These are phyloP conservation scores for Hippoglossus hippoglossus DNA, from an alignment of 2,797 vertebrate species.

Conservation along the genomic window DNA sequence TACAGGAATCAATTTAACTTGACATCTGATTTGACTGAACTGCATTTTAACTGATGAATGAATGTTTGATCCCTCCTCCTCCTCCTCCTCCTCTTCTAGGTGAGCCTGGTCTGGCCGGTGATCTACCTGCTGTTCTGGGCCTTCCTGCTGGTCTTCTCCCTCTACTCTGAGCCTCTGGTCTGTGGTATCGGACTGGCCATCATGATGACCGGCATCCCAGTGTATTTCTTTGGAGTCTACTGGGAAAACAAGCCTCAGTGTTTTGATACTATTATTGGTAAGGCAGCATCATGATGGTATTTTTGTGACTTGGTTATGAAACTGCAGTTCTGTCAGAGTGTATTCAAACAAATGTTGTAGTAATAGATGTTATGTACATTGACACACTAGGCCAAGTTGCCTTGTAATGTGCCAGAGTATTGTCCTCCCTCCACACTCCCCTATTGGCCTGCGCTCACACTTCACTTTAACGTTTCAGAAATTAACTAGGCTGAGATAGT, in stretches of 20 bases:
- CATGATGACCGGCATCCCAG: slow-evolving; percentile 90
- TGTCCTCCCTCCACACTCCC: no score
- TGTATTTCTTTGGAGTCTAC: slow-evolving; percentile 90
- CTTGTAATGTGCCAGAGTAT: no score
- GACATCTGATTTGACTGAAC: no score
- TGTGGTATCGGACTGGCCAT: slow-evolving; percentile 90
- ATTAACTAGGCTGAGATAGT: no score
- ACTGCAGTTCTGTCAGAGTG: no score
- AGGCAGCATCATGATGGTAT: slow-evolving; percentile 14
- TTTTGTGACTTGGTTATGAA: background rate
- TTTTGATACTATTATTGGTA: slow-evolving; percentile 65
- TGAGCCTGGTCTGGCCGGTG: slow-evolving; percentile 89
- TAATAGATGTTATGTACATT: no score
- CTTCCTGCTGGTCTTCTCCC: slow-evolving; percentile 89
- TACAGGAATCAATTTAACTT: background rate
- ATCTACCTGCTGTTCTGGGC: slow-evolving; percentile 92
- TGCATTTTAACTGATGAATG: no score
- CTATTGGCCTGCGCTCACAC: no score
- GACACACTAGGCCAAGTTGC: no score
- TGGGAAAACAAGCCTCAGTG: slow-evolving; percentile 90
- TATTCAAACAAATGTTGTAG: no score
- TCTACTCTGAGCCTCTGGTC: slow-evolving; percentile 90
- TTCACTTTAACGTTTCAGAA: no score
- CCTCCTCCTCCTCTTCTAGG: slow-evolving; percentile 64
- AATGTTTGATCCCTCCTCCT: no score